Evolutionary conservation across 1,140 invertebrate species (phyloP).

Genomic region (Zaprionus vittiger): DNA sequence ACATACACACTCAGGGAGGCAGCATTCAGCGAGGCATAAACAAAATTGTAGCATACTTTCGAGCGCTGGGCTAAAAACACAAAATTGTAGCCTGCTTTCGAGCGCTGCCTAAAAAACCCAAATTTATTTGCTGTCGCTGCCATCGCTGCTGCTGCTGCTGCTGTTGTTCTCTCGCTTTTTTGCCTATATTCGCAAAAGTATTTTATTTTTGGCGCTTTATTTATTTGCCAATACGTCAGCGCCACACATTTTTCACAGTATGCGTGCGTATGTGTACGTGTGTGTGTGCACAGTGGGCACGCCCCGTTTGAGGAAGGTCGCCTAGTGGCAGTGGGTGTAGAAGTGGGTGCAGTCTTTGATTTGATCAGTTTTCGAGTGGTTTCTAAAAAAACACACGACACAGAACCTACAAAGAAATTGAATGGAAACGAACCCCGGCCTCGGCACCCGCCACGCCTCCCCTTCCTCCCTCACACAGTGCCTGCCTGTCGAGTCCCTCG

Average conservation of each 20-base stretch:
- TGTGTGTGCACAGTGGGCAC: slow-evolving; percentile 2
- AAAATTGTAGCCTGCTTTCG: slow-evolving; percentile 3
- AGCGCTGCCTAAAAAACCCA: slow-evolving; percentile 14
- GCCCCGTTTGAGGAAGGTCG: slow-evolving; percentile 10
- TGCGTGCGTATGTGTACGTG: neutral
- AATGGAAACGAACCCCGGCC: slow-evolving; percentile 46
- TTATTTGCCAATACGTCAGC: slow-evolving; percentile 52
- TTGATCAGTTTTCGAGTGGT: slow-evolving; percentile 62
- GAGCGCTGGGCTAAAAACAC: slow-evolving; percentile 40
- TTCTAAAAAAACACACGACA: slow-evolving; percentile 23
- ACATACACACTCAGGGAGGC: neutral
- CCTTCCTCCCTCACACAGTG: slow-evolving; percentile 27
- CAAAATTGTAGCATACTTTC: slow-evolving; percentile 69
- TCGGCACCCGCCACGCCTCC: neutral
- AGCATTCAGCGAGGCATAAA: slow-evolving; percentile 32
- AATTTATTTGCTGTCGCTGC: slow-evolving; percentile 4
- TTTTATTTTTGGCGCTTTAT: slow-evolving; percentile 52
- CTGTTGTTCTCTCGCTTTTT: slow-evolving; percentile 18
- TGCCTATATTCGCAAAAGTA: slow-evolving; percentile 30
- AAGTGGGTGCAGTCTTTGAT: slow-evolving; percentile 44
- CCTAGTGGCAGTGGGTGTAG: slow-evolving; percentile 35
- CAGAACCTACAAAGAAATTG: slow-evolving; percentile 51
- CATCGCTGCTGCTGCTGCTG: slow-evolving; percentile 2
- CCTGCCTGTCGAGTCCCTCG: slow-evolving; percentile 26
- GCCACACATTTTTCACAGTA: slow-evolving; percentile 26